Percentiles rank a stretch among this genome's conserved stretches.
phyloP scores from a whole-genome alignment of 2,888 invertebrate genomes.

The Chymomyza amoena region DNA sequence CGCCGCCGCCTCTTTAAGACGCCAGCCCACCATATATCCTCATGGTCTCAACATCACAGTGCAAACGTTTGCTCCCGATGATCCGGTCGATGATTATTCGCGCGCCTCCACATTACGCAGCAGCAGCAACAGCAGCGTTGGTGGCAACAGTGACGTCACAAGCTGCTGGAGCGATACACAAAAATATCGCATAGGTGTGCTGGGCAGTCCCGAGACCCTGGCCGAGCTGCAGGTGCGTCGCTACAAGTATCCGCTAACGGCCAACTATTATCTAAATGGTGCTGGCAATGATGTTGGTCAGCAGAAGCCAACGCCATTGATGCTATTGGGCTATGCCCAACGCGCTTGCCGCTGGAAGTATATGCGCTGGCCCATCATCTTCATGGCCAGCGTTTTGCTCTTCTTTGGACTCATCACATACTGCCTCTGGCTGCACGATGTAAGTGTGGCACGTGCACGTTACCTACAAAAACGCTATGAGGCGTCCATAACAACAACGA shows the following conservation, averaged over 20 bases:
- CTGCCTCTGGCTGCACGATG: conserved; percentile 74
- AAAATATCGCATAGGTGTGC: conserved; percentile 69
- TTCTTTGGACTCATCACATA: conserved; percentile 75
- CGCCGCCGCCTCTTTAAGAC: conserved; percentile 43
- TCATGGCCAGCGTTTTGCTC: conserved; percentile 68
- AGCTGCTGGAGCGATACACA: conserved; percentile 54
- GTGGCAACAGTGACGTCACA: conserved; percentile 11
- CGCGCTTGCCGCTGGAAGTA: conserved; percentile 72
- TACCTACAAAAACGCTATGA: conserved; percentile 64
- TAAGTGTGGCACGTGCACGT: conserved; percentile 69
- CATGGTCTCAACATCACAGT: conserved; percentile 72
- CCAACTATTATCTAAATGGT: conserved; percentile 69
- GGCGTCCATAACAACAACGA: conserved; percentile 32
- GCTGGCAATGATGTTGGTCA: conserved; percentile 41
- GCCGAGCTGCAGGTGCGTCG: conserved; percentile 75
- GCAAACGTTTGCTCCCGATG: conserved; percentile 53
- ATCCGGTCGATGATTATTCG: conserved; percentile 49
- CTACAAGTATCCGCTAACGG: conserved; percentile 71
- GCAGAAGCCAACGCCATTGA: conserved; percentile 57
- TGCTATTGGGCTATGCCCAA: conserved; percentile 55
- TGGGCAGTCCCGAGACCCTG: conserved; percentile 67
- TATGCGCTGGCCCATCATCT: conserved; percentile 73
- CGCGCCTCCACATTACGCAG: conserved; percentile 60
- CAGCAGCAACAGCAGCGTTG: conserved; percentile 47
- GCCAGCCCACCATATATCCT: conserved; percentile 74